Conservation (phyloP, 1,140 invertebrate genomes). For the Drosophila bocqueti region DNA sequence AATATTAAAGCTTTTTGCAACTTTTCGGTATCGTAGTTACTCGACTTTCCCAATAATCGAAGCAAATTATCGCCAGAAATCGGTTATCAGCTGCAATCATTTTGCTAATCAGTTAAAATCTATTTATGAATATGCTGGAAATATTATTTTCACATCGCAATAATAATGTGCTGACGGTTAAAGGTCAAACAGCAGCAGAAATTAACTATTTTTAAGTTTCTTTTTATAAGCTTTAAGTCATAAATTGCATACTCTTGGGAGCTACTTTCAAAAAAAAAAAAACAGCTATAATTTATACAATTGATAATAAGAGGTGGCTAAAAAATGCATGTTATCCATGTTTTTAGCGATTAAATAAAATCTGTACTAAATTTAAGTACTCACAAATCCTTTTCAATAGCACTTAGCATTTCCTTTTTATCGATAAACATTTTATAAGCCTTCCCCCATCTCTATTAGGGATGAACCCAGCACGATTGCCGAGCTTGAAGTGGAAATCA, state of each 20-base stretch:
- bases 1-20: background rate
- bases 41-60: background rate
- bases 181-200: background rate
- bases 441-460: background rate
- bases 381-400: no score
- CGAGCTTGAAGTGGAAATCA: background rate
- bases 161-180: background rate
- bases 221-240: no score
- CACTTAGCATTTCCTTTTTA: no score
- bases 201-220: background rate
- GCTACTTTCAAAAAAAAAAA: background rate
- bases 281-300: no score
- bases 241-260: background rate
- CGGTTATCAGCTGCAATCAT: background rate
- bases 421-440: no score
- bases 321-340: no score
- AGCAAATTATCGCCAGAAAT: background rate
- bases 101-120: slow-evolving; percentile 3
- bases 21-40: background rate
- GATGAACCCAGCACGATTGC: background rate
- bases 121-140: background rate
- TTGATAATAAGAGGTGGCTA: no score
- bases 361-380: no score
- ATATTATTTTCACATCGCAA: slow-evolving; percentile 3
- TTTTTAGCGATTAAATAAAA: no score